Evolutionary conservation across 2,888 invertebrate genomes (phyloP).

Genomic region (Subacronicta megacephala): DNA sequence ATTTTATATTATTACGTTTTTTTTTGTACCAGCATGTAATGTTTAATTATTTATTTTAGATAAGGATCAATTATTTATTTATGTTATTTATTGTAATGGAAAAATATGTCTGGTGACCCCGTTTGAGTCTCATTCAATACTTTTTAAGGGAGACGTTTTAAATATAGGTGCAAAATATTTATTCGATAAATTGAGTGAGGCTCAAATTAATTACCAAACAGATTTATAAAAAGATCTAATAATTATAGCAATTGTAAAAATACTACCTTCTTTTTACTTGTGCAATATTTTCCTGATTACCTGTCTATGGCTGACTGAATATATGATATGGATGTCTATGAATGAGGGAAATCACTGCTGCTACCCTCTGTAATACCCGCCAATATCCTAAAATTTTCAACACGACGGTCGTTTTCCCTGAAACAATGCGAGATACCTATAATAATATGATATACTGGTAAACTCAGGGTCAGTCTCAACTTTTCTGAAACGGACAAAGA

Average conservation of each 20-base stretch:
- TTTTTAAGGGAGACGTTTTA: constrained; percentile 80
- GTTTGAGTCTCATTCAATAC: constrained; percentile 76
- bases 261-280: constrained; percentile 22
- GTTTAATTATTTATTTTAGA: constrained; percentile 72
- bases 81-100: constrained; percentile 64
- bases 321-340: too few species aligned
- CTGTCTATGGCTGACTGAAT: too few species aligned
- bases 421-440: too few species aligned
- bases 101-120: constrained; percentile 59
- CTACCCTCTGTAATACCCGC: too few species aligned
- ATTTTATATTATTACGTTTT: constrained; percentile 72
- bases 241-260: constrained; percentile 53
- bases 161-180: constrained; percentile 86
- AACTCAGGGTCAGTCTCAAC: too few species aligned
- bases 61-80: constrained; percentile 79
- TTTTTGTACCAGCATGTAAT: constrained; percentile 66
- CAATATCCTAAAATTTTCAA: too few species aligned
- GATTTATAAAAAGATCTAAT: constrained; percentile 59
- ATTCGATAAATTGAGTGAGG: constrained; percentile 81
- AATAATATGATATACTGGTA: too few species aligned
- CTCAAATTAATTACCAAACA: constrained; percentile 66
- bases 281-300: too few species aligned
- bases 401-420: too few species aligned
- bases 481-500: too few species aligned
- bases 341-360: too few species aligned